Evolutionary conservation across 2,797 vertebrate genomes (phyloP).

Genomic region (Arnoldichthys spilopterus): DNA sequence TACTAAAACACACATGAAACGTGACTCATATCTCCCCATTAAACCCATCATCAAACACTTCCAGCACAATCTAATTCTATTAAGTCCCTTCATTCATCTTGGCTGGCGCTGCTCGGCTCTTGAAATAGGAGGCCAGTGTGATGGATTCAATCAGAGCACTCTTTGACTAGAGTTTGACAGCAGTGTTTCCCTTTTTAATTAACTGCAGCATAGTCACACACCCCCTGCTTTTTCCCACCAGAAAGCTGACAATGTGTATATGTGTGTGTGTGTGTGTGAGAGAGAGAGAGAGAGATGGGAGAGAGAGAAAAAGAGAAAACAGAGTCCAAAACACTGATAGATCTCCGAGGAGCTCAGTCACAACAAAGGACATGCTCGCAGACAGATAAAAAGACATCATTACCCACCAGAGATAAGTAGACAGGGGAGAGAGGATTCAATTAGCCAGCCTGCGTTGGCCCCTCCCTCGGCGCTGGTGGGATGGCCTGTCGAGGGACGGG

Average conservation of each 20-base stretch:
- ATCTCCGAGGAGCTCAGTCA: conserved; percentile 54
- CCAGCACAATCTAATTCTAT: conserved; percentile 53
- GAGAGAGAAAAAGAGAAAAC: not conserved
- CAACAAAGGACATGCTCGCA: conserved; percentile 54
- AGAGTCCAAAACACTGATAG: conserved; percentile 50
- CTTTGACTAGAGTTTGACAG: conserved; percentile 46
- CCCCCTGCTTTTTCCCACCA: conserved; percentile 56
- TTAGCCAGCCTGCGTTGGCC: conserved; percentile 48
- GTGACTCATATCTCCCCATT: conserved; percentile 35
- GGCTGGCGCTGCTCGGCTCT: conserved; percentile 34
- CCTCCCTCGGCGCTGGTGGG: conserved; percentile 42
- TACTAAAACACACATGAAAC: conserved; percentile 34
- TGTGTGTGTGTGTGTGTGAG: not conserved
- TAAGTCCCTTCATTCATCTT: conserved; percentile 54
- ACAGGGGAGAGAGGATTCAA: conserved; percentile 57
- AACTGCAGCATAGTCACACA: conserved; percentile 46
- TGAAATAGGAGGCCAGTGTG: conserved; percentile 21
- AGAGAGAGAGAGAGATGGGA: conserved; percentile 2
- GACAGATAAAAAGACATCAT: conserved; percentile 60
- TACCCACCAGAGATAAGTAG: conserved; percentile 62
- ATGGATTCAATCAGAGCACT: conserved; percentile 51
- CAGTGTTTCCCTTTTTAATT: conserved; percentile 64
- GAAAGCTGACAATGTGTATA: conserved; percentile 8
- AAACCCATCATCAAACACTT: conserved; percentile 50
- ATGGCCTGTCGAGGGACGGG: conserved; percentile 36